A percentile compares a stretch with the other conserved stretches of the same genome.
Conservation (phyloP, 2,888 invertebrate genomes). For the Aleiodes leptofemur region DNA sequence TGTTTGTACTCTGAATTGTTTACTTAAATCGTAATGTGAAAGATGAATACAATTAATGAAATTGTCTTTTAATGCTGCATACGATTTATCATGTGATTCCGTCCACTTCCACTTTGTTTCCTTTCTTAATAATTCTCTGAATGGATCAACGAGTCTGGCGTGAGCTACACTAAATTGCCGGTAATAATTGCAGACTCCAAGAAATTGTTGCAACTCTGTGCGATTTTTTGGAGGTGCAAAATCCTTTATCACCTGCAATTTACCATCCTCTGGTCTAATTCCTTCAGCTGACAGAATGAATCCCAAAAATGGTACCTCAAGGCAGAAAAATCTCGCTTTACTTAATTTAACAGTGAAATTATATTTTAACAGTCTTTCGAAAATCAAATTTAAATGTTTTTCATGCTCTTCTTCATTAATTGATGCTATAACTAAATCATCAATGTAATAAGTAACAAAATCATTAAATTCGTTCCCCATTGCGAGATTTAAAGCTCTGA, state of each 20-base stretch:
- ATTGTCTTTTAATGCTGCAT: slow-evolving; percentile 42
- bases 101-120: too few species aligned
- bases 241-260: slow-evolving; percentile 55
- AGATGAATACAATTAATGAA: slow-evolving; percentile 47
- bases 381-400: slow-evolving; percentile 52
- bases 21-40: slow-evolving; percentile 41
- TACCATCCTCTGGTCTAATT: slow-evolving; percentile 46
- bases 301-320: slow-evolving; percentile 54
- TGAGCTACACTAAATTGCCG: slow-evolving; percentile 21
- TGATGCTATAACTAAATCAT: slow-evolving; percentile 52
- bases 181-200: slow-evolving; percentile 47
- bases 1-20: too few species aligned
- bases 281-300: slow-evolving; percentile 46
- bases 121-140: too few species aligned
- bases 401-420: slow-evolving; percentile 54
- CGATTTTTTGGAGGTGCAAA: too few species aligned
- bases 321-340: slow-evolving; percentile 57
- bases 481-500: too few species aligned
- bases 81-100: not conserved
- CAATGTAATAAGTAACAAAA: too few species aligned
- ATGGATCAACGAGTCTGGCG: slow-evolving; percentile 47
- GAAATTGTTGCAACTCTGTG: too few species aligned
- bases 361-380: slow-evolving; percentile 43
- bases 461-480: too few species aligned
- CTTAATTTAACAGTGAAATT: slow-evolving; percentile 51